Evolutionary conservation across 1,140 invertebrate species (phyloP).

Genomic region (Panulirus ornatus): DNA sequence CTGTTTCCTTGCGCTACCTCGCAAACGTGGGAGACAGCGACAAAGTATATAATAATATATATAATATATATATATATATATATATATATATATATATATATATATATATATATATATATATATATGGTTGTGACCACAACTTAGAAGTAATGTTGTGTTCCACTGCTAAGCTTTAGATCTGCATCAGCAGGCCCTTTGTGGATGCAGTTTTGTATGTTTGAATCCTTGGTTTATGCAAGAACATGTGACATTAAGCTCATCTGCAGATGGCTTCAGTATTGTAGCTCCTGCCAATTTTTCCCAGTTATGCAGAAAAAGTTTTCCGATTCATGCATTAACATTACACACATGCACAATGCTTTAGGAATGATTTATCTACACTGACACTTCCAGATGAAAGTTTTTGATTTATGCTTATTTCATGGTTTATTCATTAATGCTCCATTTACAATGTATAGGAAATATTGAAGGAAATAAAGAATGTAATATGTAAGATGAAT

Average conservation of each 20-base stretch:
- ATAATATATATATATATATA: no score
- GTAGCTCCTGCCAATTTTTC: not conserved
- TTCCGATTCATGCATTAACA: no score
- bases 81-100: no score
- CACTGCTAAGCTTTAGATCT: not conserved
- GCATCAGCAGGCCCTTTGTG: not conserved
- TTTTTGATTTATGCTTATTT: not conserved
- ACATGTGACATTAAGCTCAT: not conserved
- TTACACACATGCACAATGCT: not conserved
- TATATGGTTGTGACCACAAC: not conserved
- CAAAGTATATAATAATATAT: no score
- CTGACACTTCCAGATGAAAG: not conserved
- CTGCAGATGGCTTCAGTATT: not conserved
- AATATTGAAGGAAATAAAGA: no score
- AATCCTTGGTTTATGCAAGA: not conserved
- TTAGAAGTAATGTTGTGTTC: not conserved
- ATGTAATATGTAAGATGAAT: no score
- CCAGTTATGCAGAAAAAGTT: not conserved
- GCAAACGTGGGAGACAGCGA: no score
- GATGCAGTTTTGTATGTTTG: not conserved
- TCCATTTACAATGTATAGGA: no score
- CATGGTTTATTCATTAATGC: not conserved
- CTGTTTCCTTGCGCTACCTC: no score
- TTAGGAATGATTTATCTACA: not conserved
- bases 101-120: not conserved